phyloP scores from a whole-genome alignment of 2,888 invertebrate species.

The Torymus tubicola region DNA sequence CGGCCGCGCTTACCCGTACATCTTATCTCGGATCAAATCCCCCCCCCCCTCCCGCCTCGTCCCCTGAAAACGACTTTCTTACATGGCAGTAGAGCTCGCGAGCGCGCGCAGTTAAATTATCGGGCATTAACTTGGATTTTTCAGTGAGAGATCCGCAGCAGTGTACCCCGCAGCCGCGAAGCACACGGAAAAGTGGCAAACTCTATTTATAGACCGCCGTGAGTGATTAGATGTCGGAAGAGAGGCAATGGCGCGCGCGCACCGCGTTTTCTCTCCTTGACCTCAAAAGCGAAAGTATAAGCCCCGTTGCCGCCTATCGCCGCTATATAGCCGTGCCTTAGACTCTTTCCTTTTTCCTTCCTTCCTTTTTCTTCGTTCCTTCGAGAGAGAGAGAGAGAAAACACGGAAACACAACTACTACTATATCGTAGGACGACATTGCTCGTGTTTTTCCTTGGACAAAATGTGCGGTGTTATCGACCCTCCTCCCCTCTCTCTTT shows the following conservation, averaged over 20 bases:
- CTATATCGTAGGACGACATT: too few species aligned
- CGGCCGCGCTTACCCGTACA: too few species aligned
- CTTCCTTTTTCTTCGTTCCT: background rate
- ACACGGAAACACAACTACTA: too few species aligned
- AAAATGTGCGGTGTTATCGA: background rate
- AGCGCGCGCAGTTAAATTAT: background rate
- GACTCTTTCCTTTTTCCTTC: background rate
- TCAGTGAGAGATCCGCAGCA: constrained; percentile 3
- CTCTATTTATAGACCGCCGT: constrained; percentile 45
- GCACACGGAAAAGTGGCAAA: background rate
- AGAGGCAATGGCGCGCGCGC: constrained; percentile 28
- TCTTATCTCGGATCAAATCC: too few species aligned
- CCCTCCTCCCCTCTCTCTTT: too few species aligned
- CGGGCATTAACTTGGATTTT: background rate
- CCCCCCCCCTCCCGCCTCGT: too few species aligned
- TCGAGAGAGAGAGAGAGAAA: too few species aligned
- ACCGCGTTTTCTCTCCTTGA: constrained; percentile 43
- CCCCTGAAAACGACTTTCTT: too few species aligned
- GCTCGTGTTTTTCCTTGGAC: background rate
- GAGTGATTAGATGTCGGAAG: constrained; percentile 45
- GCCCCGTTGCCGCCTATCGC: background rate
- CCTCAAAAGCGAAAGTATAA: constrained; percentile 45
- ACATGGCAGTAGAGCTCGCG: too few species aligned
- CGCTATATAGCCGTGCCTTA: too few species aligned
- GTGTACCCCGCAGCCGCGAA: background rate